phyloP scores from a whole-genome alignment of 53 echinoderm and acorn worm species.

The Paelopatides confundens region DNA sequence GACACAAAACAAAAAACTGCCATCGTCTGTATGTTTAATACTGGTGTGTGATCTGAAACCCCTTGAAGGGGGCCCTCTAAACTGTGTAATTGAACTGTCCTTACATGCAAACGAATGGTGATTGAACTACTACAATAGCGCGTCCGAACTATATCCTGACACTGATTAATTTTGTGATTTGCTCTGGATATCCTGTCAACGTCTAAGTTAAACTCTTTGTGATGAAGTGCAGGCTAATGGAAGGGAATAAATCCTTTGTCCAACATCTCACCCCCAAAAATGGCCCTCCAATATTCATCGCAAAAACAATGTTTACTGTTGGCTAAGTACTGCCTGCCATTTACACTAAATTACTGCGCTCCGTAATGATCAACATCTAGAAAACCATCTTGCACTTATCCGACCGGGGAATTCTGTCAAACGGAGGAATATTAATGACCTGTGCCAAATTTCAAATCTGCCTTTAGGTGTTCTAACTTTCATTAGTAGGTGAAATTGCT shows the following conservation, averaged over 20 bases:
- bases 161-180: neutral
- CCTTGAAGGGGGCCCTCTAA: too few species aligned
- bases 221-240: conserved; percentile 1
- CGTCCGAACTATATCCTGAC: too few species aligned
- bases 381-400: neutral
- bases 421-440: too few species aligned
- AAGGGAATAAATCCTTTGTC: neutral
- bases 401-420: neutral
- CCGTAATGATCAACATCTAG: neutral
- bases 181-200: neutral
- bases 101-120: too few species aligned
- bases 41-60: too few species aligned
- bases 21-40: too few species aligned
- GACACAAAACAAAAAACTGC: too few species aligned
- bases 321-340: neutral
- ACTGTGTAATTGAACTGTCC: too few species aligned
- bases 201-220: neutral
- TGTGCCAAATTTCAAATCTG: too few species aligned
- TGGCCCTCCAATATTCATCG: conserved; percentile 14
- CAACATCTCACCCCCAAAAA: neutral
- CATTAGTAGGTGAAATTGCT: too few species aligned
- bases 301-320: conserved; percentile 32
- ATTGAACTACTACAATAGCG: too few species aligned
- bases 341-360: conserved; percentile 1
- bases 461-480: too few species aligned